Percentiles rank a stretch among this genome's conserved stretches.
Conservation (phyloP, 2,888 invertebrate genomes). For the Gonocerus acuteangulatus region DNA sequence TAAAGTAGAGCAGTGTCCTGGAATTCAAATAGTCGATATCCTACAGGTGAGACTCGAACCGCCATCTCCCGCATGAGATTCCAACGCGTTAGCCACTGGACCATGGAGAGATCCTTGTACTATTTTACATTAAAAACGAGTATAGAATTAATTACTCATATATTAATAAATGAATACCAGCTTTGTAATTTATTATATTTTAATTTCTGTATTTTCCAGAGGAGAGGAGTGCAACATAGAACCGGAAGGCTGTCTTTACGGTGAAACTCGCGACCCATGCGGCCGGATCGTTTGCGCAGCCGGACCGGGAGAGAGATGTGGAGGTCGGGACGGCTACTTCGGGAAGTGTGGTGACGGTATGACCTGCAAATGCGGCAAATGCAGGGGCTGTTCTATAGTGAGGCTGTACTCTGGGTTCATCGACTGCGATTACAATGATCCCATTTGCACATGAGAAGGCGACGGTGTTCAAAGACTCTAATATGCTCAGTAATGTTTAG, state of each 20-base stretch:
- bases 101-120: no score
- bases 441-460: slow-evolving; percentile 11
- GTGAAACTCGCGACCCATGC: neutral
- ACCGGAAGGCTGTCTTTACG: slow-evolving; percentile 15
- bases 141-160: no score
- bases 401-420: slow-evolving; percentile 4
- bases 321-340: slow-evolving; percentile 15
- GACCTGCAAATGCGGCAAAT: slow-evolving; percentile 24
- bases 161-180: no score
- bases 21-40: no score
- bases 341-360: slow-evolving; percentile 25
- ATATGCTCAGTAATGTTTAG: no score
- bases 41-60: no score
- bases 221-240: slow-evolving; percentile 14
- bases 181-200: neutral
- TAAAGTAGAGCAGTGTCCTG: no score
- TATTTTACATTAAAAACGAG: no score
- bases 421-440: slow-evolving; percentile 17
- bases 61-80: no score
- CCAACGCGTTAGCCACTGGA: no score
- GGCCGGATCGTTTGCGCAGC: slow-evolving; percentile 4
- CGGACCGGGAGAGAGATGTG: slow-evolving; percentile 15
- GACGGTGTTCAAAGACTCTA: neutral
- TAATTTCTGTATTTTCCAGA: neutral
- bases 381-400: slow-evolving; percentile 13